These are phyloP conservation scores for Bos javanicus DNA, from an alignment of 2,113 vertebrate genomes.

Conservation along the genomic window DNA sequence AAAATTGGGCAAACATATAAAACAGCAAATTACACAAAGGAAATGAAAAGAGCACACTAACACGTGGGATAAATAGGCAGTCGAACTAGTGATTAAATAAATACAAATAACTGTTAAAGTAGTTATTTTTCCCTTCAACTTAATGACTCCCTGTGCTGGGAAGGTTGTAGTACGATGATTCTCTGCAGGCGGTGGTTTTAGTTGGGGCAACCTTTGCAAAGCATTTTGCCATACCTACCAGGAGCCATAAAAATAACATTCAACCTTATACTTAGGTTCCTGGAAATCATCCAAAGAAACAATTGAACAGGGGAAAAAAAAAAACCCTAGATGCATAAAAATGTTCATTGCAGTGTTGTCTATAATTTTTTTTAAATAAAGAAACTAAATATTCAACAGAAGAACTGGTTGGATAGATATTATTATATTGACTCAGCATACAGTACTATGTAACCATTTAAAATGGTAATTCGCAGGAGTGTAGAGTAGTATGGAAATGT, in stretches of 20 bases:
- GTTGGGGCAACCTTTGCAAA: neutral
- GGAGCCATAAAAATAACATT: neutral
- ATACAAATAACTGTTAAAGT: neutral
- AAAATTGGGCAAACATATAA: slow-evolving; percentile 27
- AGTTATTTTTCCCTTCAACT: neutral
- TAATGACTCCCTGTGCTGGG: neutral
- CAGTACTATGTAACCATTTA: neutral
- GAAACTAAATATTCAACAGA: slow-evolving; percentile 17
- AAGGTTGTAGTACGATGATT: neutral
- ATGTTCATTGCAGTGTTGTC: neutral
- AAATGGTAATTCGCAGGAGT: neutral
- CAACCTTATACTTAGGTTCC: neutral
- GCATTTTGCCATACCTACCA: neutral
- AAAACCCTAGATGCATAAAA: neutral
- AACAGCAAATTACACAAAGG: slow-evolving; percentile 19
- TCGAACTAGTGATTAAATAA: neutral
- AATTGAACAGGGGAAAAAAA: neutral
- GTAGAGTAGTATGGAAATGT: neutral
- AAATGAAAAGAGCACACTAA: neutral
- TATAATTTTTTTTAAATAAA: neutral
- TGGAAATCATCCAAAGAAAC: slow-evolving; percentile 16
- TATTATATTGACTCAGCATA: neutral
- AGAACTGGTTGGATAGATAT: neutral
- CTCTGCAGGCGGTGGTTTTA: neutral
- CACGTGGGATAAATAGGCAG: neutral